A percentile compares a stretch with the other conserved stretches of the same genome.
These are phyloP conservation scores for Channa striata DNA, from an alignment of 2,797 vertebrate genomes.

Conservation along the genomic window DNA sequence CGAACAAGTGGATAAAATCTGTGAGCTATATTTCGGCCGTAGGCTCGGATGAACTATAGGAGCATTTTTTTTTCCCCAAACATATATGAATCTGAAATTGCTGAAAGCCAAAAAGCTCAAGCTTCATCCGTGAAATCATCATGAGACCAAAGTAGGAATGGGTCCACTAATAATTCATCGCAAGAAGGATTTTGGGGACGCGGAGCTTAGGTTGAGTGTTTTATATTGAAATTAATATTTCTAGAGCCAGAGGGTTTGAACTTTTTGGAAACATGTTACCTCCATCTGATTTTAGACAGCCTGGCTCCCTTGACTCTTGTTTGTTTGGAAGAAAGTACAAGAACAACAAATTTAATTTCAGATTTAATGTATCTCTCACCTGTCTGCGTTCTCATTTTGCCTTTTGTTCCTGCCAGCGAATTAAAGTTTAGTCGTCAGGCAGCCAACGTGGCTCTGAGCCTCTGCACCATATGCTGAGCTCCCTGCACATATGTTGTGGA, in stretches of 20 bases:
- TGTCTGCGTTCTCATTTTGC: neutral
- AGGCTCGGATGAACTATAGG: neutral
- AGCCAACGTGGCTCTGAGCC: slow-evolving; percentile 9
- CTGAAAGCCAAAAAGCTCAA: slow-evolving; percentile 22
- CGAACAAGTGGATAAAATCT: slow-evolving; percentile 4
- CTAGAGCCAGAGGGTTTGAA: slow-evolving; percentile 24
- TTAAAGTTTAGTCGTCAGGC: neutral
- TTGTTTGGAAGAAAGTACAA: neutral
- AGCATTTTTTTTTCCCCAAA: slow-evolving; percentile 18
- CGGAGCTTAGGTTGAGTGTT: slow-evolving; percentile 24
- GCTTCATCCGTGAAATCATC: slow-evolving; percentile 45
- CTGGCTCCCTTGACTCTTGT: neutral
- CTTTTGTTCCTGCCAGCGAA: slow-evolving; percentile 1
- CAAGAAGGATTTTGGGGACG: slow-evolving; percentile 38
- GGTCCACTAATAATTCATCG: slow-evolving; percentile 63
- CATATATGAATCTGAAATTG: slow-evolving; percentile 27
- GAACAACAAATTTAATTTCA: neutral
- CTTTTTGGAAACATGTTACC: slow-evolving; percentile 6
- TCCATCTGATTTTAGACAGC: neutral
- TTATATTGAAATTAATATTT: slow-evolving; percentile 39
- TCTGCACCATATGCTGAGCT: slow-evolving; percentile 31
- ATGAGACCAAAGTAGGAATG: slow-evolving; percentile 47
- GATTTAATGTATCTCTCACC: neutral
- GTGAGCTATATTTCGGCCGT: neutral
- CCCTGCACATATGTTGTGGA: slow-evolving; percentile 26